Evolutionary conservation across 2,113 vertebrate genomes (phyloP), one percentile per base, ranked within the genome.

Genomic region (Heptranchias perlo): DNA sequence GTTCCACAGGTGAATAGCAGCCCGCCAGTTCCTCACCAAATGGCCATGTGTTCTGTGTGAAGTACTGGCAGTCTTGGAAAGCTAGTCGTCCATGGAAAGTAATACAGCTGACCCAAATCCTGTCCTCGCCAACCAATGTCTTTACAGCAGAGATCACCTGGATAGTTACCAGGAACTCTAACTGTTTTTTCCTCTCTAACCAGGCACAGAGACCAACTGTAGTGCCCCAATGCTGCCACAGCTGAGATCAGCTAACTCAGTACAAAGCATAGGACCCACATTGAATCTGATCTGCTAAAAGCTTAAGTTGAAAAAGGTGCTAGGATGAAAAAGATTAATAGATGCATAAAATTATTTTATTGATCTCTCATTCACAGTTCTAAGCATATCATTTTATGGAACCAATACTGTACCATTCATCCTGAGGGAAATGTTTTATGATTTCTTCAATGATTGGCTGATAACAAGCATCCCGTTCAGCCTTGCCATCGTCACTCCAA

Each of bases 391-490:
- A 69, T 49, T 96, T 96, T 64, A 39, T 96, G 52, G 25, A 87
- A 91, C 54, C 18, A 91, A 49, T 76, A 96, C 91, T 16, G 96
- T 98, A 99, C 99, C 98, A 99, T 98, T 97, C 97, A 96, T 99
- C 98, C 97, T 98, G 98, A 94, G 99, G 98, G 97, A 99, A 99
- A 96, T 98, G 98, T 97, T 98, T 99, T 97, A 99, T 96, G 96
- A 99, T 99, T 97, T 99, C 99, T 96, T 97, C 97, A 97, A 99
- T 98, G 97, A 99, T 99, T 64, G 99, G 99, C 96, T 97, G 98
- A 97, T 99, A 99, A 97, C 99, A 99, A 96, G 98, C 97, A 96
- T 99, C 99, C 97, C 99, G 98, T 96, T 99, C 99, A 47, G 97
- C 97, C 96, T 98, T 98, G 58, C 99, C 99, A 31, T 97, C 98